These are phyloP conservation scores for Pristionchus mayeri DNA, from an alignment of 2,888 invertebrate genomes.

Conservation along the genomic window DNA sequence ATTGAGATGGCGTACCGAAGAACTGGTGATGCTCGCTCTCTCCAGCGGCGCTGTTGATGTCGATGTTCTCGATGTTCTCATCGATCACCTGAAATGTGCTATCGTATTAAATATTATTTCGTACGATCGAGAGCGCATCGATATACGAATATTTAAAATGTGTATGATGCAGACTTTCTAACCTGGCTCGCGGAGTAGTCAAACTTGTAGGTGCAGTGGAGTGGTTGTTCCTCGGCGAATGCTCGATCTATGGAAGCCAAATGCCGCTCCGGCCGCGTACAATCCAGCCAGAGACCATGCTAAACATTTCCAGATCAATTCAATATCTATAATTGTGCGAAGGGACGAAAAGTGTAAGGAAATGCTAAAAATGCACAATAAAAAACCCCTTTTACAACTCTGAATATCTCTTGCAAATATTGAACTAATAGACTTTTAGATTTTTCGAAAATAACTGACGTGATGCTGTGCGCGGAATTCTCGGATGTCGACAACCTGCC, in stretches of 20 bases:
- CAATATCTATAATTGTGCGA: too few relatives aligned
- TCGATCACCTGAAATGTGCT: slow-evolving; percentile 65
- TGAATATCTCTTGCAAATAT: not conserved
- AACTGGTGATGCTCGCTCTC: slow-evolving; percentile 76
- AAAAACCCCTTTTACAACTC: not conserved
- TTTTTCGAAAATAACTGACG: slow-evolving; percentile 54
- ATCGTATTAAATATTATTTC: not conserved
- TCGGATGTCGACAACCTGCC: slow-evolving; percentile 75
- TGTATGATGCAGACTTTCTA: not conserved
- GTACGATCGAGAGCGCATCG: too few relatives aligned
- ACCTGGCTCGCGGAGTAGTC: slow-evolving; percentile 68
- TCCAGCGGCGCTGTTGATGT: slow-evolving; percentile 73
- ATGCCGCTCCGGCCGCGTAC: slow-evolving; percentile 68
- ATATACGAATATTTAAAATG: too few relatives aligned
- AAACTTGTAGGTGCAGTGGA: slow-evolving; percentile 75
- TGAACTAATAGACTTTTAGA: not conserved
- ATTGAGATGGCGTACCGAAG: slow-evolving; percentile 65
- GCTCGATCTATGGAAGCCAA: slow-evolving; percentile 55
- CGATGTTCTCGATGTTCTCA: slow-evolving; percentile 72
- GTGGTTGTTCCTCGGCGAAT: slow-evolving; percentile 63
- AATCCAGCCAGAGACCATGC: slow-evolving; percentile 75
- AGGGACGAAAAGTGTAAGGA: too few relatives aligned
- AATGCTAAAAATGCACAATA: too few relatives aligned
- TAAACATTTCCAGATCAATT: too few relatives aligned
- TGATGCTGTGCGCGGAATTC: slow-evolving; percentile 75